Conservation (phyloP, 2,797 vertebrate species). For the Rallus crepitans region DNA sequence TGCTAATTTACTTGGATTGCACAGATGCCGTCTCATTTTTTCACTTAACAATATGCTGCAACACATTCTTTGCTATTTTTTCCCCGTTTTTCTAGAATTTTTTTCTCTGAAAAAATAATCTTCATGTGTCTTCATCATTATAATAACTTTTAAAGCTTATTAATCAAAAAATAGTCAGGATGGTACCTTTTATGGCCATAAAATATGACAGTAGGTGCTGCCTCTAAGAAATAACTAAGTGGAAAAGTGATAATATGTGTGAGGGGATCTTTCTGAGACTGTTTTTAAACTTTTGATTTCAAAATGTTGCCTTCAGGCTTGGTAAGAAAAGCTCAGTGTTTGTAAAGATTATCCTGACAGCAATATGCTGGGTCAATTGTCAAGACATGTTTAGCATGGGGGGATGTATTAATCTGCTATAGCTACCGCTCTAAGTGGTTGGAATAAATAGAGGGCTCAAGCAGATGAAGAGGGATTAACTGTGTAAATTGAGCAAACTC, state of each 20-base stretch:
- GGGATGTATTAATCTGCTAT: constrained; percentile 81
- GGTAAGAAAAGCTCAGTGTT: constrained; percentile 76
- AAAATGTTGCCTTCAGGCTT: constrained; percentile 76
- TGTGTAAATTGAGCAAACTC: constrained; percentile 86
- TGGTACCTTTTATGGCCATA: background rate
- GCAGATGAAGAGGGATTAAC: constrained; percentile 88
- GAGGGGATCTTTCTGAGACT: constrained; percentile 48
- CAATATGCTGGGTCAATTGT: constrained; percentile 80
- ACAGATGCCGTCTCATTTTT: background rate
- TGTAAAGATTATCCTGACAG: constrained; percentile 83
- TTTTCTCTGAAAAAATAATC: background rate
- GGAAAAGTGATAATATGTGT: background rate
- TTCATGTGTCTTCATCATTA: background rate
- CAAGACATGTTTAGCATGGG: constrained; percentile 77
- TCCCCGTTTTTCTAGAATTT: background rate
- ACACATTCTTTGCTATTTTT: background rate
- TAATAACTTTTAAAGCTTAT: background rate
- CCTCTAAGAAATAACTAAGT: constrained; percentile 24
- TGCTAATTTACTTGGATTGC: background rate
- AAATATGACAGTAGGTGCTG: background rate
- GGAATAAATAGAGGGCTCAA: constrained; percentile 84
- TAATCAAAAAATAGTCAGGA: background rate
- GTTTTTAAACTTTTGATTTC: constrained; percentile 79
- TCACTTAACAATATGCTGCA: background rate
- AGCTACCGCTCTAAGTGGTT: constrained; percentile 73